Evolutionary conservation across 2,797 vertebrate genomes (phyloP), one percentile per base, ranked within the genome.

Genomic region (Takifugu rubripes): DNA sequence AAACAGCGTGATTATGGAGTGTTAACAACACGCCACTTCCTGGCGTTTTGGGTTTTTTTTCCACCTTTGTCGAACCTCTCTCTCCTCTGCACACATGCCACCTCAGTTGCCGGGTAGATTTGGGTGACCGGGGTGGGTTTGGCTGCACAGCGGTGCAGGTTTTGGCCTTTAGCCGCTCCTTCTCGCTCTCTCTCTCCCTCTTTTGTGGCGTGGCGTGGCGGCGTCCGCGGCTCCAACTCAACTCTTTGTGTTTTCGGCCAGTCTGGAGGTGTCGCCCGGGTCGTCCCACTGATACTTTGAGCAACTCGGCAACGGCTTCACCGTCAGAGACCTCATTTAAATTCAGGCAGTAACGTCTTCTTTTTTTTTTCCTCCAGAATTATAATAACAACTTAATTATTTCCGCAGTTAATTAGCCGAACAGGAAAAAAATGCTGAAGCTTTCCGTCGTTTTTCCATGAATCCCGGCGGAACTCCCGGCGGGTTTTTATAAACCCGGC

Each of bases 251-350:
- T 83, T 48, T 48, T 78, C 57, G 50, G 66, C 67, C 64, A 57
- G 73, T 79, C 81, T 84, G 75, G 82, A 88, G 82, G 84, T 87
- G 82, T 87, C 82, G 84, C 85, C 87, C 79, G 80, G 76, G 64
- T 66, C 43, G 81, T 78, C 79, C 84, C 79, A 74, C 77, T 85
- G 83, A 85, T 80, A 78, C 62, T 87, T 87, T 80, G 75, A 72
- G 79, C 77, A 82, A 84, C 81, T 81, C 72, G 80, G 79, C 82
- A 83, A 74, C 81, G 68, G 75, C 88, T 87, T 85, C 77, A 88
- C 84, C 85, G 83, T 82, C 72, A 64, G 71, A 83, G 52, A 10
- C 75, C 78, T 85, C 80, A 79, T 83, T 83, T 84, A 81, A 84
- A 86, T 87, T 81, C 78, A 79, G 72, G 60, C 68, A 6, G 50